Evolutionary conservation across 2,888 invertebrate species (phyloP).

Genomic region (Aporophyla nigra): DNA sequence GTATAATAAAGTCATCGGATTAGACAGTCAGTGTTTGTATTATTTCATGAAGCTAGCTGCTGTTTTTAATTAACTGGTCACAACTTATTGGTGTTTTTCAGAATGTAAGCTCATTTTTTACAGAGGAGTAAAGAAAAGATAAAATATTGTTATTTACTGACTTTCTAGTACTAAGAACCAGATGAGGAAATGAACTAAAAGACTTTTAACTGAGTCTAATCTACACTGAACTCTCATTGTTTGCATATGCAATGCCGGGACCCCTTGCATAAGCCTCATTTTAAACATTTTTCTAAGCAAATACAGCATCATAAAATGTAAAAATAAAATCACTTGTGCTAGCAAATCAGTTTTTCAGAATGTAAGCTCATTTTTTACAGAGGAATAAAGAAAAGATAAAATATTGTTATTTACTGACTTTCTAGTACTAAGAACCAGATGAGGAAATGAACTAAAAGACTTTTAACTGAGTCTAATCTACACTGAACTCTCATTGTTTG

Average conservation of each 20-base stretch:
- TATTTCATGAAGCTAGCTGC: slow-evolving; percentile 14
- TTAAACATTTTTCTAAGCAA: too few species aligned
- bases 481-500: too few species aligned
- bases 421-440: neutral
- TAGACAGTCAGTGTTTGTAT: slow-evolving; percentile 66
- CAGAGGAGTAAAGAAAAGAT: neutral
- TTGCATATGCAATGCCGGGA: too few species aligned
- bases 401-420: neutral
- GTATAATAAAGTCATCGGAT: slow-evolving; percentile 73
- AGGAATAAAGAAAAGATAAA: neutral
- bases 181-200: neutral
- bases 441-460: neutral
- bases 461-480: neutral
- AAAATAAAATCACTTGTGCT: too few species aligned
- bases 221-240: too few species aligned
- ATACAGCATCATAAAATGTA: too few species aligned
- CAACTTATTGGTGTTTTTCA: neutral
- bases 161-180: neutral
- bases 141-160: neutral
- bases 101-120: neutral
- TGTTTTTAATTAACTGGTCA: neutral
- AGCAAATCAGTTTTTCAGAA: neutral
- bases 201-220: neutral
- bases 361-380: neutral
- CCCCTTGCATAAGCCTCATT: too few species aligned